These are phyloP conservation scores for Nomada ruficornis DNA, from an alignment of 2,888 invertebrate species.

Conservation along the genomic window DNA sequence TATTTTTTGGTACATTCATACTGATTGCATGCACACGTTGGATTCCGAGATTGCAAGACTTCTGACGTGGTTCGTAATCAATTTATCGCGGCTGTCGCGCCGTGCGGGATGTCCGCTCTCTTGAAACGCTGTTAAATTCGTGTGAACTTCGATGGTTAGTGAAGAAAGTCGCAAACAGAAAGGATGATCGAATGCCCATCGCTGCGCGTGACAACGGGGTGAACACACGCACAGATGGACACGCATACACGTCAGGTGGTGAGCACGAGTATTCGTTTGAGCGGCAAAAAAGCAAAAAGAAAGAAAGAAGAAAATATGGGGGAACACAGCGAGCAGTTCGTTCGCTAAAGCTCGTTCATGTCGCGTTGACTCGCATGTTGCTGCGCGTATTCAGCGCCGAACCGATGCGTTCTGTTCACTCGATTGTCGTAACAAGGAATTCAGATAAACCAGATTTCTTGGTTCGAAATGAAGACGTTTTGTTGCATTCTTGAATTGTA, in stretches of 20 bases:
- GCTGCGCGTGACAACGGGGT: constrained; percentile 28
- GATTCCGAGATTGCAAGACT: constrained; percentile 1
- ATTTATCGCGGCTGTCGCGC: not conserved
- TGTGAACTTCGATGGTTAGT: not conserved
- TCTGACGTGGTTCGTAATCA: not conserved
- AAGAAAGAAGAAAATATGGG: constrained; percentile 56
- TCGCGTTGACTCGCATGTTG: constrained; percentile 6
- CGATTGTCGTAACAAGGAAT: not conserved
- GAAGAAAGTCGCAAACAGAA: not conserved
- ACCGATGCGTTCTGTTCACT: constrained; percentile 30
- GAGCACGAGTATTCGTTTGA: constrained; percentile 57
- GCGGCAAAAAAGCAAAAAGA: constrained; percentile 15
- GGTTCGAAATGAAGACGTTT: not conserved
- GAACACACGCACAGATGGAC: constrained; percentile 55
- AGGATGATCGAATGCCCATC: constrained; percentile 30
- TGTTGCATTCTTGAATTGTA: not conserved
- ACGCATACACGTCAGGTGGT: constrained; percentile 60
- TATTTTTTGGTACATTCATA: constrained; percentile 18
- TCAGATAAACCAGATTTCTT: too few relatives aligned
- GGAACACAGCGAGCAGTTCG: constrained; percentile 28
- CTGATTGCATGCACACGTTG: constrained; percentile 39
- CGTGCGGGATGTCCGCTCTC: not conserved
- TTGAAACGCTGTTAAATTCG: not conserved
- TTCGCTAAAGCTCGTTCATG: constrained; percentile 34
- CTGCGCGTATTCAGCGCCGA: constrained; percentile 11